These are phyloP conservation scores for Lepus europaeus DNA, from an alignment of 2,113 vertebrate species.

Conservation along the genomic window DNA sequence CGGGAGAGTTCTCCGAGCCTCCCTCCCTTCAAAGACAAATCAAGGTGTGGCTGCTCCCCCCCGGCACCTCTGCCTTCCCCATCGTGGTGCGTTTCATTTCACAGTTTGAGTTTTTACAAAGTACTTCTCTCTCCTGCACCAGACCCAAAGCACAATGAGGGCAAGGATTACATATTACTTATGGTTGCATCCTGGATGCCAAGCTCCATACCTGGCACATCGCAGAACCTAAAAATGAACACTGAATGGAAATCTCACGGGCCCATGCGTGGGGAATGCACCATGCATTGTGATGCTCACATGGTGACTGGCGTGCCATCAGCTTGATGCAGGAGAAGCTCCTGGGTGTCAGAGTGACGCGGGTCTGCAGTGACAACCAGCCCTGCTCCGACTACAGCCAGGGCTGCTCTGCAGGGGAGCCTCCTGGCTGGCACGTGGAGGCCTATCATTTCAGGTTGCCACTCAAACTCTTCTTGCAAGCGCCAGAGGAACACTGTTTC, in stretches of 20 bases:
- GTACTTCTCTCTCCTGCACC: background rate
- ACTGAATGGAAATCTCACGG: background rate
- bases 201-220: background rate
- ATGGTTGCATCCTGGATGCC: background rate
- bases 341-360: background rate
- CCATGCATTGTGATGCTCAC: no score
- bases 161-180: background rate
- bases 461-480: background rate
- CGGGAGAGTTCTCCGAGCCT: background rate
- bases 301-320: fast-evolving
- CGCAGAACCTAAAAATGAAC: background rate
- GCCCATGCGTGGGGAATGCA: fast-evolving
- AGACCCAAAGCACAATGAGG: background rate
- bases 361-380: background rate
- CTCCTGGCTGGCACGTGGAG: background rate
- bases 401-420: background rate
- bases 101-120: background rate
- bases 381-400: background rate
- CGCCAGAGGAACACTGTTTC: fast-evolving
- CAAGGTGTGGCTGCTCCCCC: background rate
- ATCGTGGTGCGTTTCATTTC: background rate
- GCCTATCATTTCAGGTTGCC: background rate
- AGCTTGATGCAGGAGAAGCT: no score
- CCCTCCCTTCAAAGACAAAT: background rate
- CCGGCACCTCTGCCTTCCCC: background rate